Conservation (phyloP, 2,888 invertebrate genomes). For the Coleophora flavipennella region DNA sequence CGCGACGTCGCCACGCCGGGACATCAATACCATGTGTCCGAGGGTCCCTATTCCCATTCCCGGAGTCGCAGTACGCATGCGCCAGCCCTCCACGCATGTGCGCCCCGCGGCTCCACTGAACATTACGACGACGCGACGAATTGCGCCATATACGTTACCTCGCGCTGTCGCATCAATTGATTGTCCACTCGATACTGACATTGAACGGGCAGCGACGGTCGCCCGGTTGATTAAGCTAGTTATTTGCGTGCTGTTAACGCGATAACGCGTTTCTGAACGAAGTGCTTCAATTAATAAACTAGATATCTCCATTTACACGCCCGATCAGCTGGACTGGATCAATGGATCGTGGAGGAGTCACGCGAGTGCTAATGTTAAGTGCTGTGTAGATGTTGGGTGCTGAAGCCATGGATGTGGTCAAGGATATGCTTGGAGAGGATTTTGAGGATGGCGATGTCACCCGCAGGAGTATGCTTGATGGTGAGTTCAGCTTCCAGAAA, state of each 20-base stretch:
- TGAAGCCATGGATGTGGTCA: slow-evolving; percentile 51
- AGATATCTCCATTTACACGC: slow-evolving; percentile 4
- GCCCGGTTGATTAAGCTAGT: slow-evolving; percentile 54
- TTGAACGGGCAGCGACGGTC: slow-evolving; percentile 51
- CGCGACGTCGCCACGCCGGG: slow-evolving; percentile 35
- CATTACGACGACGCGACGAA: slow-evolving; percentile 48
- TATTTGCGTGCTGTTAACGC: slow-evolving; percentile 52
- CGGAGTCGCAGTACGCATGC: slow-evolving; percentile 33
- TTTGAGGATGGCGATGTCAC: slow-evolving; percentile 56
- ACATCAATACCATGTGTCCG: slow-evolving; percentile 35
- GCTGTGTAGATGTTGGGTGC: slow-evolving; percentile 34
- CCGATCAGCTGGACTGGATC: slow-evolving; percentile 32
- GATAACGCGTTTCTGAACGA: slow-evolving; percentile 40
- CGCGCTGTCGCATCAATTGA: slow-evolving; percentile 62
- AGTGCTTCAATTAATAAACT: slow-evolving; percentile 1
- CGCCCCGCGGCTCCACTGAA: slow-evolving; percentile 20
- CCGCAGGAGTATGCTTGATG: slow-evolving; percentile 65
- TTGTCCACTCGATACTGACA: slow-evolving; percentile 68
- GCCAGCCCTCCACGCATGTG: slow-evolving; percentile 40
- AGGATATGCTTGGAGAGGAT: slow-evolving; percentile 36
- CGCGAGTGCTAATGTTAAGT: slow-evolving; percentile 24
- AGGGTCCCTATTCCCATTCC: slow-evolving; percentile 8
- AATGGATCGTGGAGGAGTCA: slow-evolving; percentile 9
- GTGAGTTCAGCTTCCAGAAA: slow-evolving; percentile 32
- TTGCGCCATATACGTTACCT: slow-evolving; percentile 34